Conservation (phyloP, 2,888 invertebrate genomes). For the Pandemis corylana region DNA sequence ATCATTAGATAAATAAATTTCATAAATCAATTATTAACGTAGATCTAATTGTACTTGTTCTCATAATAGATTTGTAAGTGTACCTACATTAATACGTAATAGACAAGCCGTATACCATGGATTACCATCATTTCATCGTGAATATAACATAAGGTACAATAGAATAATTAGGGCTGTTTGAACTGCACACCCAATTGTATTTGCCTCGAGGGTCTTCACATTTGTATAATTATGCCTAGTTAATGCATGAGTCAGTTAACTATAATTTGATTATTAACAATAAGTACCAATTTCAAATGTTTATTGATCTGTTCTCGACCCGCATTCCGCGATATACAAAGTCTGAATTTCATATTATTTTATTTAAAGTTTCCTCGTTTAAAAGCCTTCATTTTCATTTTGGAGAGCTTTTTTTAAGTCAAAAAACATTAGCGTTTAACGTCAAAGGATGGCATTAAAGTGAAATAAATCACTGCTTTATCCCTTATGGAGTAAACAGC, state of each 20-base stretch:
- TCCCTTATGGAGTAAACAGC: too few relatives aligned
- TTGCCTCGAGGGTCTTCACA: slow-evolving; percentile 47
- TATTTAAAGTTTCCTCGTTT: background rate
- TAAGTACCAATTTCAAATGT: background rate
- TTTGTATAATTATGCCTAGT: slow-evolving; percentile 18
- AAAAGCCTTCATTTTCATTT: too few relatives aligned
- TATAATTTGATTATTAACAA: slow-evolving; percentile 17
- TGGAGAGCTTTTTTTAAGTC: too few relatives aligned
- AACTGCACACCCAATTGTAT: slow-evolving; percentile 67
- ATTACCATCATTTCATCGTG: slow-evolving; percentile 31
- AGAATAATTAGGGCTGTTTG: slow-evolving; percentile 74
- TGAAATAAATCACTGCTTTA: too few relatives aligned
- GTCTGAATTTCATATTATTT: too few relatives aligned
- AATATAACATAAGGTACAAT: slow-evolving; percentile 54
- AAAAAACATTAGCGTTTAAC: too few relatives aligned
- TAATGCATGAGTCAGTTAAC: slow-evolving; percentile 9
- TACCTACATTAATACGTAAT: background rate
- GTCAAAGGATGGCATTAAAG: too few relatives aligned
- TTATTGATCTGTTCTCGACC: slow-evolving; percentile 7
- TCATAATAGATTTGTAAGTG: background rate
- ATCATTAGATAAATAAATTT: background rate
- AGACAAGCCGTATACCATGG: background rate
- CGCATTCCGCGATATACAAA: background rate
- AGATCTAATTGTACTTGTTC: background rate
- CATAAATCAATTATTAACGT: background rate